Conservation (phyloP, 2,888 invertebrate species). For the Meteorus colon region DNA sequence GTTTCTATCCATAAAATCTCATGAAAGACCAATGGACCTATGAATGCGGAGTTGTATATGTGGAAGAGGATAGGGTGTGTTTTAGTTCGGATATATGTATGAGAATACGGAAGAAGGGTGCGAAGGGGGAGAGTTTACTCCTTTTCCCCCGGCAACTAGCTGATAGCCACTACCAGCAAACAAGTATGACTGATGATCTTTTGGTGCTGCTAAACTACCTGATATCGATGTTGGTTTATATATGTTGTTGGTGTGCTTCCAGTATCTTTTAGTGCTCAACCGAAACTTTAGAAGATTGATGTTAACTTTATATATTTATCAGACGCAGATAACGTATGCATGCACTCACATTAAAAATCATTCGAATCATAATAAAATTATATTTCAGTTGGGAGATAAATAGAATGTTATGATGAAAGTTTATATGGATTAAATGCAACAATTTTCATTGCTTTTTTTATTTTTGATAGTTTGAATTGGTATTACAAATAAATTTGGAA, state of each 20-base stretch:
- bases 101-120: not conserved
- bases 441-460: too few species aligned
- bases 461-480: too few species aligned
- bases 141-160: conserved; percentile 37
- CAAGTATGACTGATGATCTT: conserved; percentile 61
- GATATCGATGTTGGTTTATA: conserved; percentile 35
- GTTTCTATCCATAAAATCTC: conserved; percentile 40
- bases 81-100: not conserved
- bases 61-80: not conserved
- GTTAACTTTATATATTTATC: conserved; percentile 17
- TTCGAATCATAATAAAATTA: too few species aligned
- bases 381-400: too few species aligned
- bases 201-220: conserved; percentile 25
- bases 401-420: too few species aligned
- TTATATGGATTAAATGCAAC: too few species aligned
- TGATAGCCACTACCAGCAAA: conserved; percentile 53
- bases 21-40: conserved; percentile 49
- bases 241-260: conserved; percentile 12
- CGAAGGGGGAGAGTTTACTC: not conserved
- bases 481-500: too few species aligned
- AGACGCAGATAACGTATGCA: not conserved
- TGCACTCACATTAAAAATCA: too few species aligned
- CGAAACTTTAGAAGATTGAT: conserved; percentile 7
- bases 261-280: conserved; percentile 14
- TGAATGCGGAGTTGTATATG: conserved; percentile 1